These are phyloP conservation scores for Echinometra lucunter DNA, from an alignment of 53 echinoderm and acorn worm genomes.

Conservation along the genomic window DNA sequence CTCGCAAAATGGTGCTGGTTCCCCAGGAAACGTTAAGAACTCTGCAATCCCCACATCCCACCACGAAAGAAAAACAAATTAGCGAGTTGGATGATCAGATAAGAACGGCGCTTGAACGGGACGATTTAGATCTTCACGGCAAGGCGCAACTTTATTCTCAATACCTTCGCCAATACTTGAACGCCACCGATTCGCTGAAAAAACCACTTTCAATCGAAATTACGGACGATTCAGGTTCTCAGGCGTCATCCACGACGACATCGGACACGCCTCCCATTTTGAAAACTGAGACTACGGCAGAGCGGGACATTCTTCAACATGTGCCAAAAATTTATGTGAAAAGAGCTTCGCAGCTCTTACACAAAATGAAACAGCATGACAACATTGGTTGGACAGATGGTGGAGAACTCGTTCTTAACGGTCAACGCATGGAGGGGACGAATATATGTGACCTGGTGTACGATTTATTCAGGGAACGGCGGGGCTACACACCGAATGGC, in stretches of 20 bases:
- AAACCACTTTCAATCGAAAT: not conserved
- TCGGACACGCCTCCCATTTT: too few species aligned
- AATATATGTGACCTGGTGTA: constrained; percentile 22
- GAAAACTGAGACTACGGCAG: too few species aligned
- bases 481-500: not conserved
- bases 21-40: too few species aligned
- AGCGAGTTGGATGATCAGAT: not conserved
- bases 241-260: too few species aligned
- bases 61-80: too few species aligned
- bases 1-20: constrained; percentile 41
- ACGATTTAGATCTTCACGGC: not conserved
- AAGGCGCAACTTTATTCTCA: constrained; percentile 36
- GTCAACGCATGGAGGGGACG: not conserved
- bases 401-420: not conserved
- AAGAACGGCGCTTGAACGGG: not conserved
- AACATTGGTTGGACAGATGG: not conserved
- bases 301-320: constrained; percentile 14
- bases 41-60: not conserved
- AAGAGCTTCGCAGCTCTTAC: not conserved
- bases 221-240: too few species aligned
- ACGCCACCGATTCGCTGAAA: not conserved
- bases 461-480: not conserved
- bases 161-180: not conserved
- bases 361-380: not conserved
- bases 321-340: not conserved